Evolutionary conservation across 2,888 invertebrate species (phyloP), one percentile per base, ranked within the genome.

Genomic region (Caenorhabditis japonica): DNA sequence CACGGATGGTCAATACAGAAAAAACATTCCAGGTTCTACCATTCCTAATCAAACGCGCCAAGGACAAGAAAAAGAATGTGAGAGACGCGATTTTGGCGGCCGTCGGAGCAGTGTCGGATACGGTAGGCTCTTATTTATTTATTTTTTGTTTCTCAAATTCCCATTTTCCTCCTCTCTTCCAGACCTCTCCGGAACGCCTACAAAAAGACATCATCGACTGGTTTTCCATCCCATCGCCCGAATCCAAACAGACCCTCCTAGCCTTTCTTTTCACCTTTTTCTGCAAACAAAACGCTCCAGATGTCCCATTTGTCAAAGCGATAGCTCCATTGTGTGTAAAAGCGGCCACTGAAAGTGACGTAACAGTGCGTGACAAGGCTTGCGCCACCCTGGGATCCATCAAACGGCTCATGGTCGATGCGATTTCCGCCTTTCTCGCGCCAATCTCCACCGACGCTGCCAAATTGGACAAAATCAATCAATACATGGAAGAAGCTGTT

Each of bases 41-140:
- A 90, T 88, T 93, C 0, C 90, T 96, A 41, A 88, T 97, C 34
- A 97, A 97, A 85, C 97, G 97, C 89, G 97, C 97, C 87, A 95
- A 95, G 86, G 97, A 99, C 88, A 97, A 95, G 90, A 99, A 97
- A 87, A 90, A 92, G 2, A 93, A 92, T 86, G 97, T 97, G 1
- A 94, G 97, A 0, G 88, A 91, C 0, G 92, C 94, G 0, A 89
- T 97, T 52, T 90, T 94, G 58, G 96, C 96, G 64, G 93, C 95
- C 3, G 92, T 94, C 25, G 97, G 97, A 89, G 94, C 94, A 30
- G 92, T 94, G 76, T 95, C 93, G 88, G 90, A 91, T 56, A 91
- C 92, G 83, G 93, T 94, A 88, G 91, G 69, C 33, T 41, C n/a
- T 13, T 34, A 58, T 10, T 34, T 44, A n/a, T n/a, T n/a, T n/a